phyloP scores from a whole-genome alignment of 2,797 vertebrate species.

The Crenichthys baileyi region DNA sequence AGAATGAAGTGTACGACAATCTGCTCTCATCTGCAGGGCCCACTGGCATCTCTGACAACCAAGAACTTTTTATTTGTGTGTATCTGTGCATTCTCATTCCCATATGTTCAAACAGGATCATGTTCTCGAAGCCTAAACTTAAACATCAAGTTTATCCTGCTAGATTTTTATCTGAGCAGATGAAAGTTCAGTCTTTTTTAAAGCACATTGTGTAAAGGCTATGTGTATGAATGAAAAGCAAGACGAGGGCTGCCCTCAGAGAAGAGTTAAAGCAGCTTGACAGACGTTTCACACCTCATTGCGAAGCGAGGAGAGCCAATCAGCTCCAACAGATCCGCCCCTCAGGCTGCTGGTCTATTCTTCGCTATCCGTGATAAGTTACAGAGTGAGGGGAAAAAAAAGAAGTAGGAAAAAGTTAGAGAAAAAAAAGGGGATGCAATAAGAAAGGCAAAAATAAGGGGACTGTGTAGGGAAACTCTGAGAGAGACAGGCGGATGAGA shows the following conservation, averaged over 20 bases:
- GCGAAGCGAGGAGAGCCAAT: constrained; percentile 66
- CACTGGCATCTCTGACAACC: constrained; percentile 57
- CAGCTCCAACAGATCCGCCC: constrained; percentile 64
- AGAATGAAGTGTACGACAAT: constrained; percentile 73
- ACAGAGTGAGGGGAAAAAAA: constrained; percentile 1
- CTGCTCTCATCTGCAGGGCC: constrained; percentile 64
- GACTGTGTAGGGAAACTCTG: constrained; percentile 16
- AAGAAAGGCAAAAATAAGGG: constrained; percentile 32
- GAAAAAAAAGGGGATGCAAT: constrained; percentile 26
- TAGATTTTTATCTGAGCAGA: constrained; percentile 31
- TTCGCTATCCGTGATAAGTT: constrained; percentile 53
- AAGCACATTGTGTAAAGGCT: constrained; percentile 26
- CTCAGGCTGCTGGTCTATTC: constrained; percentile 68
- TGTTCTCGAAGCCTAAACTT: background rate
- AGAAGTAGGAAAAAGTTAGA: constrained; percentile 15
- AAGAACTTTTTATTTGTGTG: constrained; percentile 34
- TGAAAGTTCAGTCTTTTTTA: constrained; percentile 45
- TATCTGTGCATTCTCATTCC: constrained; percentile 14
- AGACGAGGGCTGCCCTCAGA: constrained; percentile 56
- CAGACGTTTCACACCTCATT: constrained; percentile 78
- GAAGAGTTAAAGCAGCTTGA: constrained; percentile 67
- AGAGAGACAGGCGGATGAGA: constrained; percentile 37
- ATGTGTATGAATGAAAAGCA: constrained; percentile 1
- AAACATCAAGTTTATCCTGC: constrained; percentile 7
- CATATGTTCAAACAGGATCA: constrained; percentile 19